Evolutionary conservation across 1,140 invertebrate species (phyloP).

Genomic region (Nasonia vitripennis): DNA sequence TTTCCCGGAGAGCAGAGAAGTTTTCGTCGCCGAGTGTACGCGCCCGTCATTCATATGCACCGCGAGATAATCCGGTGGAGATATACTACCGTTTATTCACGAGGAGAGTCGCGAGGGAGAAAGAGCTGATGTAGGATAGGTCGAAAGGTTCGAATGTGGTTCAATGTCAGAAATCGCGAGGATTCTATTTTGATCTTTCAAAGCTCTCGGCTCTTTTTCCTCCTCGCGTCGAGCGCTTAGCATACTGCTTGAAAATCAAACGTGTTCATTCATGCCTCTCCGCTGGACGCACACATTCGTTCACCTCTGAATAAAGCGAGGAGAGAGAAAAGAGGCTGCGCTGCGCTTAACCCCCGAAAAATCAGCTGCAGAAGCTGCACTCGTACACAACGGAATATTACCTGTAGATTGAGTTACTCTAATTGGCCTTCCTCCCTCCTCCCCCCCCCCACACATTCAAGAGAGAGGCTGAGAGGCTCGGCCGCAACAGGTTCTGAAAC

Average conservation of each 20-base stretch:
- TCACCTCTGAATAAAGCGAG: neutral
- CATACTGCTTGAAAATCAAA: neutral
- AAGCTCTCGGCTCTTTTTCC: neutral
- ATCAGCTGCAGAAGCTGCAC: neutral
- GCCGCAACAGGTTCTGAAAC: neutral
- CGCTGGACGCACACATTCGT: neutral
- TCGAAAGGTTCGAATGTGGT: constrained; percentile 10
- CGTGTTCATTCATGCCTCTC: neutral
- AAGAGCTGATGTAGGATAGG: neutral
- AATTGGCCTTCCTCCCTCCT: neutral
- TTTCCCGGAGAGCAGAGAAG: neutral
- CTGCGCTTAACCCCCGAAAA: neutral
- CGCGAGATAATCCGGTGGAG: neutral
- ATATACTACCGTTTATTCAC: neutral
- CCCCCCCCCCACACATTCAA: no score
- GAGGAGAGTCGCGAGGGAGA: neutral
- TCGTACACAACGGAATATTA: constrained; percentile 11
- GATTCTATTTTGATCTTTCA: neutral
- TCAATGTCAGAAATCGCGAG: constrained; percentile 19
- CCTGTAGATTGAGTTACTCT: constrained; percentile 37
- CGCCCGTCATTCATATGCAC: neutral
- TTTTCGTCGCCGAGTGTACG: neutral
- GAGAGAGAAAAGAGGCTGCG: neutral
- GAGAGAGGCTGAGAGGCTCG: neutral
- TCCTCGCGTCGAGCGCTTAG: neutral